Evolutionary conservation across 2,888 invertebrate genomes (phyloP).

Genomic region (Pyralis farinalis): DNA sequence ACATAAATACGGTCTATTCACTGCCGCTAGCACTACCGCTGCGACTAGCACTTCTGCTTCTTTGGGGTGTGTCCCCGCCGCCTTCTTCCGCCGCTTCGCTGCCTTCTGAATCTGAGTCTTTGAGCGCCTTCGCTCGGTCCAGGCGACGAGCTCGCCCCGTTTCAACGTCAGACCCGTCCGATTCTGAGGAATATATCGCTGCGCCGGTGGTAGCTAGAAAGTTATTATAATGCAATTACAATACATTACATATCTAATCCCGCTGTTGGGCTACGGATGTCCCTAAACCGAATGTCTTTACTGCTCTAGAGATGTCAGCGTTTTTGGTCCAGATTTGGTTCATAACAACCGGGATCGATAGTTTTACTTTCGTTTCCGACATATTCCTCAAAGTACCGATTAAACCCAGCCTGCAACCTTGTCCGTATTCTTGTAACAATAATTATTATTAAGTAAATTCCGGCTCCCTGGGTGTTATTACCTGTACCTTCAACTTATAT

Average conservation of each 20-base stretch:
- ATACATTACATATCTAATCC: background rate
- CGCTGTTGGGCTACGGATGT: no score
- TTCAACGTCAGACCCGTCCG: constrained; percentile 92
- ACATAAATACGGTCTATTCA: constrained; percentile 24
- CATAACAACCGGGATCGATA: no score
- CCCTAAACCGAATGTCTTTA: no score
- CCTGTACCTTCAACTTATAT: no score
- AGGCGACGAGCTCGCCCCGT: constrained; percentile 85
- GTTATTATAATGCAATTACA: background rate
- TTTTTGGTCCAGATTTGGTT: no score
- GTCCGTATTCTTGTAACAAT: no score
- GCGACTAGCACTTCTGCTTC: constrained; percentile 14
- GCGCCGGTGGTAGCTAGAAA: constrained; percentile 71
- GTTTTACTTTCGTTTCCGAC: no score
- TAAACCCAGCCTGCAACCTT: no score
- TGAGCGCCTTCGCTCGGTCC: constrained; percentile 88
- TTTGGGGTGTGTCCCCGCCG: constrained; percentile 28
- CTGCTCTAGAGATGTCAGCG: no score
- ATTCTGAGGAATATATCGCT: constrained; percentile 94
- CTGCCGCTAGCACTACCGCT: constrained; percentile 29
- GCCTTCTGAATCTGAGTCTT: constrained; percentile 88
- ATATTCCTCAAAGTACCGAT: no score
- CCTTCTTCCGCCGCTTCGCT: constrained; percentile 42
- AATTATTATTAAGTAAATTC: no score
- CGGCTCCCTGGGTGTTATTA: no score